Conservation (phyloP, 2,888 invertebrate genomes). For the Calameuta idolon region DNA sequence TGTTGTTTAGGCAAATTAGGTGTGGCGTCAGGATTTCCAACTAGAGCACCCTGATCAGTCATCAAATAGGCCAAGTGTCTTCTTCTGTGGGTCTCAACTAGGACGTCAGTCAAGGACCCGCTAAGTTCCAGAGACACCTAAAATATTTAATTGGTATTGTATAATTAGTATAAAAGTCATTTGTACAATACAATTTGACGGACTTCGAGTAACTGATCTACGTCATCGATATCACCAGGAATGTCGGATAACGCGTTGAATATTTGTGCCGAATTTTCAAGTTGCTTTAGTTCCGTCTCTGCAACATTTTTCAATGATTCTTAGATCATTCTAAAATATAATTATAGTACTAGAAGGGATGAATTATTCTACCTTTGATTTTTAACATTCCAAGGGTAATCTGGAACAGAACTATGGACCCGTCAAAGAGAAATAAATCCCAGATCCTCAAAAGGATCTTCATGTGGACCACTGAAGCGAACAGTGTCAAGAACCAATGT, state of each 20-base stretch:
- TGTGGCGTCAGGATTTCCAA: conserved; percentile 89
- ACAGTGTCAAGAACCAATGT: conserved; percentile 97
- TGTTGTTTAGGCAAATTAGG: conserved; percentile 96
- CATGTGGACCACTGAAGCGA: conserved; percentile 97
- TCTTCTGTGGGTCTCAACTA: conserved; percentile 89
- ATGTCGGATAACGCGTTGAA: conserved; percentile 97
- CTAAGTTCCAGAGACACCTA: conserved; percentile 80
- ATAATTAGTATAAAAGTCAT: background rate
- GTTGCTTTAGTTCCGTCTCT: conserved; percentile 83
- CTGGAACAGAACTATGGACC: conserved; percentile 94
- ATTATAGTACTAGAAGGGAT: conserved; percentile 8
- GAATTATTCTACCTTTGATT: conserved; percentile 70
- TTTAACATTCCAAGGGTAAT: conserved; percentile 94
- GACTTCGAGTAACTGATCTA: conserved; percentile 86
- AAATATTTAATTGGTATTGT: conserved; percentile 27
- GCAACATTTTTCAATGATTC: conserved; percentile 38
- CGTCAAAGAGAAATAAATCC: conserved; percentile 98
- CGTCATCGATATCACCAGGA: conserved; percentile 93
- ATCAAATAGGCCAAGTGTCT: conserved; percentile 95
- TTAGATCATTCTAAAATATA: conserved; percentile 11
- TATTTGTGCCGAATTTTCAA: conserved; percentile 97
- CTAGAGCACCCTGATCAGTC: conserved; percentile 95
- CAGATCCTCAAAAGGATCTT: conserved; percentile 93
- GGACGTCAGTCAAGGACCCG: conserved; percentile 84
- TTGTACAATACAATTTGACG: background rate